Evolutionary conservation across 92 coral and sea anemone species (phyloP).

Genomic region (Chrysogorgia sp.): DNA sequence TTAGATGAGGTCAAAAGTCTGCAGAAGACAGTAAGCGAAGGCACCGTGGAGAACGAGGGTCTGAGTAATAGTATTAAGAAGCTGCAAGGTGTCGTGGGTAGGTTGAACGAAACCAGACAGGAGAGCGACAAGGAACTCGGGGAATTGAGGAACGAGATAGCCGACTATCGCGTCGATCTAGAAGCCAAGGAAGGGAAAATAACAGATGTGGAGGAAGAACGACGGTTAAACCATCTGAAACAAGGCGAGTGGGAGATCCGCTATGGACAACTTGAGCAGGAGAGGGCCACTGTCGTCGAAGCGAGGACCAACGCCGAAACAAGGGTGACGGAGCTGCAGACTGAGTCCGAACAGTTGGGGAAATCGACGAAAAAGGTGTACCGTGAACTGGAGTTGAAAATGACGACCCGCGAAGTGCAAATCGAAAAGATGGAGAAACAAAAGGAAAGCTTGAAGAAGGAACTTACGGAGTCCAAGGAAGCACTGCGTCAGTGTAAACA

Average conservation of each 20-base stretch:
- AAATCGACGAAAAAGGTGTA: conserved; percentile 72
- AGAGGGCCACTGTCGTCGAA: conserved; percentile 67
- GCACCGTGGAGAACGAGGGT: conserved; percentile 51
- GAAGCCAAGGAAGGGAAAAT: conserved; percentile 74
- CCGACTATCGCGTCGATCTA: conserved; percentile 55
- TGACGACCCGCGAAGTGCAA: conserved; percentile 81
- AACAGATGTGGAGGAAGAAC: conserved; percentile 68
- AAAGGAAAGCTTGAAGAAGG: conserved; percentile 73
- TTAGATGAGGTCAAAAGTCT: conserved; percentile 69
- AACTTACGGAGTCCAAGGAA: conserved; percentile 76
- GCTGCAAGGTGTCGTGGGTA: conserved; percentile 67
- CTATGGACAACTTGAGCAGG: conserved; percentile 73
- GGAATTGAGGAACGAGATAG: conserved; percentile 63
- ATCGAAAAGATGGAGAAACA: conserved; percentile 79
- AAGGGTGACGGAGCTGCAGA: conserved; percentile 65
- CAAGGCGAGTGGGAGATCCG: conserved; percentile 73
- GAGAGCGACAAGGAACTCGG: conserved; percentile 69
- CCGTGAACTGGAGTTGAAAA: conserved; percentile 69
- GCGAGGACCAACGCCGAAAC: conserved; percentile 65
- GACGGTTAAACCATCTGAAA: conserved; percentile 62
- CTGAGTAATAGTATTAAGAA: conserved; percentile 68
- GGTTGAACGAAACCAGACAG: conserved; percentile 72
- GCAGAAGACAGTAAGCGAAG: conserved; percentile 65
- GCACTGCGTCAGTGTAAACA: conserved; percentile 75
- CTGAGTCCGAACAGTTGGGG: conserved; percentile 64